Conservation (phyloP, 92 coral and sea anemone species). For the Galaxea fascicularis region DNA sequence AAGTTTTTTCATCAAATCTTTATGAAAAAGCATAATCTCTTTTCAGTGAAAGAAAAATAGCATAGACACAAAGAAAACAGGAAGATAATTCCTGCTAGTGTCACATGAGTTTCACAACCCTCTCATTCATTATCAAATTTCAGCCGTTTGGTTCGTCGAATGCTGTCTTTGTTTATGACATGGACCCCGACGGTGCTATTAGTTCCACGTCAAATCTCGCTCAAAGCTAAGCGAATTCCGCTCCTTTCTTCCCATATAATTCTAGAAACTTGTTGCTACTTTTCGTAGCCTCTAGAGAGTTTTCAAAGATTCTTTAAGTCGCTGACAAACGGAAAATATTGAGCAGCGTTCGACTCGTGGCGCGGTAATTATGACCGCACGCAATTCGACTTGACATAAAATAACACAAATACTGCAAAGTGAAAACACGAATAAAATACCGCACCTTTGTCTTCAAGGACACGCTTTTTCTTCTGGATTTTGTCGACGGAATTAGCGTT, state of each 20-base stretch:
- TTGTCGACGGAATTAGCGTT: constrained; percentile 23
- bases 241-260: background rate
- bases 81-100: background rate
- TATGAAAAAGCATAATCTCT: background rate
- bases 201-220: constrained; percentile 6
- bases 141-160: constrained; percentile 16
- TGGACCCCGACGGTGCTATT: background rate
- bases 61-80: background rate
- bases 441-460: constrained; percentile 60
- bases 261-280: background rate
- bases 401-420: constrained; percentile 5
- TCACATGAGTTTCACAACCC: constrained; percentile 34
- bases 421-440: background rate
- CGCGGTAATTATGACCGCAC: constrained; percentile 20
- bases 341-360: background rate
- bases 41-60: background rate
- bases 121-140: constrained; percentile 21
- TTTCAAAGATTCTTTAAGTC: background rate
- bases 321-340: constrained; percentile 31
- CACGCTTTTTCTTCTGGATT: constrained; percentile 55
- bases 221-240: background rate
- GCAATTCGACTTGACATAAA: constrained; percentile 37
- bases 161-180: constrained; percentile 26
- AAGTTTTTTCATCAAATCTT: background rate
- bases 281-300: background rate